Conservation (phyloP, 2,113 vertebrate genomes). For the Rhadina sibilatrix region DNA sequence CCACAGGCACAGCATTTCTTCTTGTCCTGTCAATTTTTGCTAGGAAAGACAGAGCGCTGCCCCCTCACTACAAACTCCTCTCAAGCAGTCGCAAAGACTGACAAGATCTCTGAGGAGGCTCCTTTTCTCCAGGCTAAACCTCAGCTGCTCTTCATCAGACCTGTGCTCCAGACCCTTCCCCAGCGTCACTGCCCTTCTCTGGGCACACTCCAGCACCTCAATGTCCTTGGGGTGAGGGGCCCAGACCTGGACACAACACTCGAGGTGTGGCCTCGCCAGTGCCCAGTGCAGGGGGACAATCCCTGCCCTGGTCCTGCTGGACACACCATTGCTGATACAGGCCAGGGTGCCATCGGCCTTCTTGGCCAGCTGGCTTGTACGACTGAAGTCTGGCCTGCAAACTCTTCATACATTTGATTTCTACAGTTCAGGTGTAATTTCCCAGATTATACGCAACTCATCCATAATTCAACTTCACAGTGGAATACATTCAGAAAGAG, state of each 20-base stretch:
- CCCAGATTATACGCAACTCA: background rate
- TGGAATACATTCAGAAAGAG: background rate
- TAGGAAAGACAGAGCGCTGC: background rate
- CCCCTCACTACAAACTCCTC: background rate
- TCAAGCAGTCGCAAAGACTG: rapidly evolving
- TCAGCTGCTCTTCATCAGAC: background rate
- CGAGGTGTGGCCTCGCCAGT: rapidly evolving
- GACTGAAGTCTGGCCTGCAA: background rate
- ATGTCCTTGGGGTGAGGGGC: background rate
- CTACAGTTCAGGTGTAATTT: background rate
- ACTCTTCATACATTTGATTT: background rate
- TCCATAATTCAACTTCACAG: background rate
- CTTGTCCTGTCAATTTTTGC: background rate
- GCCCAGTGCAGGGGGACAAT: background rate
- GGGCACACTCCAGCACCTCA: rapidly evolving
- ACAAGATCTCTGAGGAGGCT: background rate
- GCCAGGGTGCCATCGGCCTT: rapidly evolving
- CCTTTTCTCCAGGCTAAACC: background rate
- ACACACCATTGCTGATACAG: rapidly evolving
- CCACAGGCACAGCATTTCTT: background rate
- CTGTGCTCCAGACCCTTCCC: background rate
- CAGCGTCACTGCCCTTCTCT: rapidly evolving
- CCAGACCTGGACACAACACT: background rate
- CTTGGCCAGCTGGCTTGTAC: background rate
- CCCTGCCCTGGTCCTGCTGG: background rate